These are phyloP conservation scores for Atta cephalotes DNA, from an alignment of 1,140 invertebrate species.

Conservation along the genomic window DNA sequence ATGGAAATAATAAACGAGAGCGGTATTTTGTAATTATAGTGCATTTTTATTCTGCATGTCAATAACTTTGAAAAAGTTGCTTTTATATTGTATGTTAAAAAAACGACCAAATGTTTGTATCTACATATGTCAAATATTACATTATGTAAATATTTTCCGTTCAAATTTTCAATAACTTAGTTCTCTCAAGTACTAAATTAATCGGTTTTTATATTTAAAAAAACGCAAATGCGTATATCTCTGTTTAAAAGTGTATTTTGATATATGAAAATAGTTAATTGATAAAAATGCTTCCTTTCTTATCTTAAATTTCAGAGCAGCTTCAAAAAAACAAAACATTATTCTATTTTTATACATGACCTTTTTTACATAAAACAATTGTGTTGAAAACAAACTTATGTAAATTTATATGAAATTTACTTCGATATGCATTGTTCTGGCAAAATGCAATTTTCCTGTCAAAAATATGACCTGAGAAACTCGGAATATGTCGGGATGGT, in stretches of 20 bases:
- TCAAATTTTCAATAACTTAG: neutral
- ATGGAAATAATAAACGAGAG: neutral
- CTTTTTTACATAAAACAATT: slow-evolving; percentile 7
- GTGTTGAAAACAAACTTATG: slow-evolving; percentile 5
- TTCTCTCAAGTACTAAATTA: neutral
- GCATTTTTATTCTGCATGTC: neutral
- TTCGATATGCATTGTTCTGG: slow-evolving; percentile 8
- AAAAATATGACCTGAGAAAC: slow-evolving; percentile 36
- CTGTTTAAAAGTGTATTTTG: neutral
- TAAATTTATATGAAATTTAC: slow-evolving; percentile 42
- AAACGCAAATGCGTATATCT: too few species aligned
- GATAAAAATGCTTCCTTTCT: neutral
- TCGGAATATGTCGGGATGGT: slow-evolving; percentile 15
- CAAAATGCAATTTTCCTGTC: slow-evolving; percentile 32
- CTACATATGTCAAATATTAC: neutral
- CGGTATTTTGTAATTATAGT: slow-evolving; percentile 1
- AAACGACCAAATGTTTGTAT: neutral
- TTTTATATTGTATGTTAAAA: neutral
- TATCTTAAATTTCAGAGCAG: neutral
- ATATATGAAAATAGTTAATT: neutral
- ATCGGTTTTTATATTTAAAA: neutral
- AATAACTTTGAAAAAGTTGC: neutral
- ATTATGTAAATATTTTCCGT: slow-evolving; percentile 1
- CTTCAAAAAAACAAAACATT: neutral
- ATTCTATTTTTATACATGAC: neutral